These are phyloP conservation scores for Melinaea marsaeus DNA, from an alignment of 2,888 invertebrate species.

Conservation along the genomic window DNA sequence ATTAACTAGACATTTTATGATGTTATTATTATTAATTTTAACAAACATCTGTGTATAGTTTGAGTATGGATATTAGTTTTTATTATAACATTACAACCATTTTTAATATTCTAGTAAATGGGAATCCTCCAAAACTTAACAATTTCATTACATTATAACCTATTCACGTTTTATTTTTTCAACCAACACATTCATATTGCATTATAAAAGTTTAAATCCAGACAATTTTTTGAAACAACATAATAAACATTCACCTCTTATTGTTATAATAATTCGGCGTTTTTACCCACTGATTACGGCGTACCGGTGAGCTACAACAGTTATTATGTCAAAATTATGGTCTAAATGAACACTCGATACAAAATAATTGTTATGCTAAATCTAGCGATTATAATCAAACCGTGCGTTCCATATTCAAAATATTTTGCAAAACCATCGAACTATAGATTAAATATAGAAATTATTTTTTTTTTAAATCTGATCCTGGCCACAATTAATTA, in stretches of 20 bases:
- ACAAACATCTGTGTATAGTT: neutral
- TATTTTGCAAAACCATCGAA: neutral
- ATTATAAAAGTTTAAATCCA: constrained; percentile 20
- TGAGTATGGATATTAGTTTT: neutral
- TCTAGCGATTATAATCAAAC: constrained; percentile 22
- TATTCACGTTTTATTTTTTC: constrained; percentile 19
- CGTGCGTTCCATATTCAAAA: neutral
- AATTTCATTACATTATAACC: constrained; percentile 17
- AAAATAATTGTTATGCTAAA: constrained; percentile 17
- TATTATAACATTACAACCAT: neutral
- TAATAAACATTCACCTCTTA: constrained; percentile 25
- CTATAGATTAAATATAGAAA: neutral
- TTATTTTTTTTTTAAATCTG: neutral
- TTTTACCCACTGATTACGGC: constrained; percentile 15
- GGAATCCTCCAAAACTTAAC: constrained; percentile 22
- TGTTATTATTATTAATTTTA: neutral
- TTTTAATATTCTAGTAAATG: constrained; percentile 14
- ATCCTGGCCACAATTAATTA: too few species aligned
- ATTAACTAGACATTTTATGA: neutral
- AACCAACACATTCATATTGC: constrained; percentile 10
- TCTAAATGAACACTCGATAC: constrained; percentile 49
- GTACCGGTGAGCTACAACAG: constrained; percentile 9
- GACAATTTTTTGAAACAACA: constrained; percentile 18
- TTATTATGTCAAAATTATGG: constrained; percentile 47
- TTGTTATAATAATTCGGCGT: constrained; percentile 28